phyloP scores from a whole-genome alignment of 2,113 vertebrate genomes.

The Elephas maximus region DNA sequence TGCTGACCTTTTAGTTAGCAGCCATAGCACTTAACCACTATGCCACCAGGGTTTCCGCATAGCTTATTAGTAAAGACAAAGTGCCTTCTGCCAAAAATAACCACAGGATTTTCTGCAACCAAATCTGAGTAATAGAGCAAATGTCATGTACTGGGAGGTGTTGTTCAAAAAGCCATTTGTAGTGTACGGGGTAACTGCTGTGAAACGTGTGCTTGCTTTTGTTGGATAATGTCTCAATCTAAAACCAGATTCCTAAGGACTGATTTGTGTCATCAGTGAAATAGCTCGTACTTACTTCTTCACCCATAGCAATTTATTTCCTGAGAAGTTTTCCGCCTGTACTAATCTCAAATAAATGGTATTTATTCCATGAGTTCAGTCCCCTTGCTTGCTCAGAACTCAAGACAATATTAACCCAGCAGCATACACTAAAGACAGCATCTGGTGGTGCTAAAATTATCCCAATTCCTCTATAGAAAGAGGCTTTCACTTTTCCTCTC shows the following conservation, averaged over 20 bases:
- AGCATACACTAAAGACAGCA: not conserved
- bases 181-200: not conserved
- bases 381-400: constrained; percentile 20
- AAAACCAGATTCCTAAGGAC: constrained; percentile 40
- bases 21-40: too few species aligned
- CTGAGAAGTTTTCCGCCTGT: not conserved
- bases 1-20: too few species aligned
- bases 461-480: not conserved
- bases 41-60: not conserved
- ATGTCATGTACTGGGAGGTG: not conserved
- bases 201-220: not conserved
- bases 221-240: not conserved
- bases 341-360: not conserved
- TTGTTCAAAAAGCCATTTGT: constrained; percentile 54
- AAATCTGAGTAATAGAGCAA: constrained; percentile 48
- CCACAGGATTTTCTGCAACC: constrained; percentile 23
- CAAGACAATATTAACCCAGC: not conserved
- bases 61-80: constrained; percentile 53
- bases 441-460: not conserved
- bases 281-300: not conserved
- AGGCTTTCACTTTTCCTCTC: too few species aligned
- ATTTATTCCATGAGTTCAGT: not conserved
- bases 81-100: not conserved
- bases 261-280: not conserved
- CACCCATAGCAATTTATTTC: not conserved